Evolutionary conservation across 2,113 vertebrate species (phyloP).

Genomic region (Rhabdornis inornatus): DNA sequence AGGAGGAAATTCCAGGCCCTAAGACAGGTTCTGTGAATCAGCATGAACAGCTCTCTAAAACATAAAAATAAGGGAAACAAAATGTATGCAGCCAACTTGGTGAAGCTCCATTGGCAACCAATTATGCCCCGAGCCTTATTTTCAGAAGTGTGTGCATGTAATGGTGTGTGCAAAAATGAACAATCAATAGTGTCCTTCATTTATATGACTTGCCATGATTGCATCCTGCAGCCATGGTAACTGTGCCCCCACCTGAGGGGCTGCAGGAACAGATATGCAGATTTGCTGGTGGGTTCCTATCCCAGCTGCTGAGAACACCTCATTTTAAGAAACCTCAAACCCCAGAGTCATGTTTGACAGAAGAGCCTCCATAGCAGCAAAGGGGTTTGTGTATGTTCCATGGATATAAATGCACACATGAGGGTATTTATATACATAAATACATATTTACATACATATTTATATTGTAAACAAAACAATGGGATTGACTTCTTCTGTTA

Average conservation of each 20-base stretch:
- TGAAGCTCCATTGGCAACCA: constrained; percentile 44
- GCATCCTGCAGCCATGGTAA: constrained; percentile 35
- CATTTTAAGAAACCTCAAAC: background rate
- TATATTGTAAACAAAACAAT: background rate
- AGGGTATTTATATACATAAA: too few relatives aligned
- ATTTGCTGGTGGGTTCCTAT: background rate
- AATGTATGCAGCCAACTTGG: background rate
- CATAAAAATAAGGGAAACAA: background rate
- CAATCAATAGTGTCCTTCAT: constrained; percentile 5
- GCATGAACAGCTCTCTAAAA: background rate
- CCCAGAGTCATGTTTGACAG: background rate
- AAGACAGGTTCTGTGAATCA: background rate
- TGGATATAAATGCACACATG: background rate
- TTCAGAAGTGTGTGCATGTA: constrained; percentile 8
- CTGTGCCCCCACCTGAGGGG: constrained; percentile 6
- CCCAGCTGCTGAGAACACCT: background rate
- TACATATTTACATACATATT: too few relatives aligned
- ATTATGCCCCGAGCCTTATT: background rate
- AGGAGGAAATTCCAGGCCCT: background rate
- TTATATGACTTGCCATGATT: background rate
- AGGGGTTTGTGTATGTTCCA: accelerated
- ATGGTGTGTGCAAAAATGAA: constrained; percentile 47
- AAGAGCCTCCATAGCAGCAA: background rate
- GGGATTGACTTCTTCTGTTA: background rate
- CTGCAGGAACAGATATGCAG: background rate